Conservation (phyloP, 2,888 invertebrate genomes). For the Drosophila tripunctata region DNA sequence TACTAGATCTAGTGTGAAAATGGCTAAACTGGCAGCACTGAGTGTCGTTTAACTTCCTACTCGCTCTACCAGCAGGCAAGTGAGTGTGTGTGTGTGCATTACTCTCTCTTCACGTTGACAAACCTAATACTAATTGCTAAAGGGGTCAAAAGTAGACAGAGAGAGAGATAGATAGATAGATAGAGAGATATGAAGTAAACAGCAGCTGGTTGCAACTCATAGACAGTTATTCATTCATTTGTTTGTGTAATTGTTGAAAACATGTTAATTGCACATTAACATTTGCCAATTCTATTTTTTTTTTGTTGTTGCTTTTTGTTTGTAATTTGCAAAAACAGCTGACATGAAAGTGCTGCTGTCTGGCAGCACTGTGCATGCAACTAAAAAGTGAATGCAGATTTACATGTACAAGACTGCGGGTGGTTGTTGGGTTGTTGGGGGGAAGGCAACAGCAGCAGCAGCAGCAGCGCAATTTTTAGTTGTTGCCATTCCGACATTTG, state of each 20-base stretch:
- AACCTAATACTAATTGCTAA: conserved; percentile 36
- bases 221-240: conserved; percentile 14
- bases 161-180: neutral
- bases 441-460: neutral
- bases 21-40: too few relatives aligned
- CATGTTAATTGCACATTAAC: conserved; percentile 23
- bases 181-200: too few relatives aligned
- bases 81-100: too few relatives aligned
- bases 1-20: too few relatives aligned
- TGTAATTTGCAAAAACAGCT: conserved; percentile 35
- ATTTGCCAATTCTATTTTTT: neutral
- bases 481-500: conserved; percentile 49
- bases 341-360: conserved; percentile 50
- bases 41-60: too few relatives aligned
- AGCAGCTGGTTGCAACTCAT: conserved; percentile 5
- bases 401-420: conserved; percentile 11
- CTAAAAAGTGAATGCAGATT: conserved; percentile 65
- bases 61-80: too few relatives aligned
- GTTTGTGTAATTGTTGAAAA: conserved; percentile 9
- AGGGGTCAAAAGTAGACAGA: neutral
- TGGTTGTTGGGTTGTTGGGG: neutral
- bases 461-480: conserved; percentile 49
- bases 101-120: conserved; percentile 22
- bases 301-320: neutral
- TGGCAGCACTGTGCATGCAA: conserved; percentile 61